Percentiles rank a stretch among this genome's conserved stretches.
These are phyloP conservation scores for Rhinophrynus dorsalis DNA, from an alignment of 2,797 vertebrate genomes.

Conservation along the genomic window DNA sequence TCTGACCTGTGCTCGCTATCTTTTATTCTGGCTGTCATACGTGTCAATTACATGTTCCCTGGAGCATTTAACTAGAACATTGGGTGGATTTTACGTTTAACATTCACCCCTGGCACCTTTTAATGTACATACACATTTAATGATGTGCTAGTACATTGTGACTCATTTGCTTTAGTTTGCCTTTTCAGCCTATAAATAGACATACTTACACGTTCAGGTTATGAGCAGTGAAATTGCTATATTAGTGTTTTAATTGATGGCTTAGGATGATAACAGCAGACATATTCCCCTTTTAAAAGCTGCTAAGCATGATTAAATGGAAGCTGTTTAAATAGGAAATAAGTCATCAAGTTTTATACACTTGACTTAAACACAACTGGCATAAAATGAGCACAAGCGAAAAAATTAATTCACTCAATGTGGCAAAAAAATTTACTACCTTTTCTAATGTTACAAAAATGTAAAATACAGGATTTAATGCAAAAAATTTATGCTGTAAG, in stretches of 20 bases:
- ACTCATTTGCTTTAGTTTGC: constrained; percentile 12
- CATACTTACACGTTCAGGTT: neutral
- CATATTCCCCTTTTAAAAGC: constrained; percentile 6
- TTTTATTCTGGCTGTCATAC: neutral
- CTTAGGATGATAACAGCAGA: constrained; percentile 33
- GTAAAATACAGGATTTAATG: too few relatives aligned
- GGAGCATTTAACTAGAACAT: neutral
- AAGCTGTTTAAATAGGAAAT: constrained; percentile 36
- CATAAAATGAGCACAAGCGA: neutral
- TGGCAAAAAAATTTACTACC: neutral
- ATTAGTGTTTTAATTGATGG: constrained; percentile 35
- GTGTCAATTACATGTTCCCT: neutral
- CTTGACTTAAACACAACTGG: constrained; percentile 10
- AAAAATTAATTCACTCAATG: neutral
- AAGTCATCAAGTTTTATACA: constrained; percentile 42
- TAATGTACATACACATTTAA: constrained; percentile 3
- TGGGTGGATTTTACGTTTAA: neutral
- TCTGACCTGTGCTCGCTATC: too few relatives aligned
- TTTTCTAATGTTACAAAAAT: neutral
- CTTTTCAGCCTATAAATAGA: constrained; percentile 32
- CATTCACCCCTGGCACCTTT: constrained; percentile 16
- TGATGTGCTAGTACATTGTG: constrained; percentile 28
- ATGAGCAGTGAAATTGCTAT: constrained; percentile 17
- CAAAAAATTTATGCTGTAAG: too few relatives aligned
- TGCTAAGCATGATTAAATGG: constrained; percentile 36